Evolutionary conservation across 2,797 vertebrate genomes (phyloP).

Genomic region (Austrolebias charrua): DNA sequence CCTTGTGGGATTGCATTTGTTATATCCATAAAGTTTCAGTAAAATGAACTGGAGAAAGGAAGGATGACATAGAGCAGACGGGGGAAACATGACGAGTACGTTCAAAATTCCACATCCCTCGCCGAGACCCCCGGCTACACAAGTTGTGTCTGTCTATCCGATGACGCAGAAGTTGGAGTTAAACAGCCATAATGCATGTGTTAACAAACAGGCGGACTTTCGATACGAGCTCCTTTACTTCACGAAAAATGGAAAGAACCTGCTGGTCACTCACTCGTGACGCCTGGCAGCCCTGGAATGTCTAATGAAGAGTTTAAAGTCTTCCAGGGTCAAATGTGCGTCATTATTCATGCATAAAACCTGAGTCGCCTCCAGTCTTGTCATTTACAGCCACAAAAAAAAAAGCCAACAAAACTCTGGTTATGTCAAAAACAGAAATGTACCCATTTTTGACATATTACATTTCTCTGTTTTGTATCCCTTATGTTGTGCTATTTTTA

Average conservation of each 20-base stretch:
- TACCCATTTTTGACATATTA: no score
- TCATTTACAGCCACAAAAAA: background rate
- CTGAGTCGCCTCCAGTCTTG: constrained; percentile 29
- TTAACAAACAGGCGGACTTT: constrained; percentile 51
- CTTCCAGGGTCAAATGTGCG: constrained; percentile 41
- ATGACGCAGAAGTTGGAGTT: constrained; percentile 53
- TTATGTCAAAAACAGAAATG: no score
- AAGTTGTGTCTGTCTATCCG: constrained; percentile 54
- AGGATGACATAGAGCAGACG: constrained; percentile 61
- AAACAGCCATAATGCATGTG: constrained; percentile 28
- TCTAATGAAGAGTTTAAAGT: constrained; percentile 45
- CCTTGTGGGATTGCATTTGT: background rate
- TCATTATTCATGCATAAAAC: constrained; percentile 33
- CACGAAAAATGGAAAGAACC: constrained; percentile 21
- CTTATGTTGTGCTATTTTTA: no score
- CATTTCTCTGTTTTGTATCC: no score
- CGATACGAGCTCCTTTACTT: constrained; percentile 25
- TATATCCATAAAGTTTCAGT: constrained; percentile 24
- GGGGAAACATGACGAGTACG: constrained; percentile 63
- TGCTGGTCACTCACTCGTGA: constrained; percentile 20
- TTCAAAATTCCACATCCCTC: constrained; percentile 71
- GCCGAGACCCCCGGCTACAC: constrained; percentile 50
- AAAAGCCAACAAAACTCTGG: no score
- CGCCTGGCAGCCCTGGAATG: constrained; percentile 38
- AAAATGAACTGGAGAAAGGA: constrained; percentile 24